A percentile compares a stretch with the other conserved stretches of the same genome.
Conservation (phyloP, 2,888 invertebrate genomes). For the Oithona nana region DNA sequence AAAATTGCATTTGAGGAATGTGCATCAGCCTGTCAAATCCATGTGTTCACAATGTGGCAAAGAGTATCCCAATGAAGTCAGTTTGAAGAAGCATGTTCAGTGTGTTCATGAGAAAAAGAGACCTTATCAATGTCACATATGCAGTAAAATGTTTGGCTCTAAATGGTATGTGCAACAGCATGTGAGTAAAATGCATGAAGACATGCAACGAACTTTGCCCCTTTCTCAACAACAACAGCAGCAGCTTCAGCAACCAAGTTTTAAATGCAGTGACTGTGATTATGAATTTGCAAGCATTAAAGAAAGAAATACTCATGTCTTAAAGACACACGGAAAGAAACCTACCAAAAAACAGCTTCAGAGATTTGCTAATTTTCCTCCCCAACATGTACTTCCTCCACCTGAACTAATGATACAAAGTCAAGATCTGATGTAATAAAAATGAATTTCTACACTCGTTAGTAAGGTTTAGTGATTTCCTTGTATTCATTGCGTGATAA, state of each 20-base stretch:
- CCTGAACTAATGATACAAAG: too few relatives aligned
- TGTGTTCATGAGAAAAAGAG: neutral
- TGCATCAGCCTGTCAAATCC: neutral
- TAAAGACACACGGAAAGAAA: conserved; percentile 19
- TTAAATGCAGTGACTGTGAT: neutral
- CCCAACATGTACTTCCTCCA: too few relatives aligned
- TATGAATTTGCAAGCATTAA: neutral
- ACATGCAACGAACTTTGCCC: neutral
- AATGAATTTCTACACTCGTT: too few relatives aligned
- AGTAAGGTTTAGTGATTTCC: too few relatives aligned
- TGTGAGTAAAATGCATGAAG: neutral
- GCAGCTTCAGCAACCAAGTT: too few relatives aligned
- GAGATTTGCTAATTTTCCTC: too few relatives aligned
- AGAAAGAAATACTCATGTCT: neutral
- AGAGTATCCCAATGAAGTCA: neutral
- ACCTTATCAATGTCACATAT: neutral
- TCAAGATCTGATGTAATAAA: too few relatives aligned
- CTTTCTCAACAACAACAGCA: too few relatives aligned
- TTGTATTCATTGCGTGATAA: too few relatives aligned
- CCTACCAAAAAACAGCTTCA: too few relatives aligned
- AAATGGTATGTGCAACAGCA: neutral
- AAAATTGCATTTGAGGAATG: neutral
- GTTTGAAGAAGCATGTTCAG: neutral
- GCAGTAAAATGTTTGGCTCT: neutral
- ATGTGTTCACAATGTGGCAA: neutral